Base-by-base conservation (phyloP, 2,888 invertebrate species). In the Drosophila prolongata region DNA sequence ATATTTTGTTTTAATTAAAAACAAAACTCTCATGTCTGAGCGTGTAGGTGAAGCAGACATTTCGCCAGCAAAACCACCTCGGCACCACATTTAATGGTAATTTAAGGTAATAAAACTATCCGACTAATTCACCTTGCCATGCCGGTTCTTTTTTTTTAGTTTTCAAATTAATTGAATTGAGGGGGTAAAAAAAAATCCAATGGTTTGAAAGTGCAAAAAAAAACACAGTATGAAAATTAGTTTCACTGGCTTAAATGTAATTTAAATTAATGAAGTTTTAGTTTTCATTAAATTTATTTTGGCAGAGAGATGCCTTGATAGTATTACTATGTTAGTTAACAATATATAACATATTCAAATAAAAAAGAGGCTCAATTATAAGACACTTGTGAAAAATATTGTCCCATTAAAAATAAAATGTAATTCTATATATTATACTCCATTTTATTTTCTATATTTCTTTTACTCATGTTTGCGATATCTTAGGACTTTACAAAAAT, bases 141-240 rank as follows among this genome's bases (percentile, higher is more conserved):
- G 14, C 5, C 14, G 11, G 16, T 35, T 11, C 34, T 44, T 52
- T 57, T 57, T 57, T 68, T 52, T 30, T 58, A 67, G 50, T 19
- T 68, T 46, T 3, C 14, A 67, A 68, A 68, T 68, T 58, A 68
- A 68, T 68, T 68, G 34, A 57, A 50, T 67, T 66, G 49, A 11
- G 11, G 44, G 16, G 11, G 40, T 8, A 4, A 37, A 9, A 38
- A 9, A 38, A 5, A 34, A 24, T 24, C 11, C 10, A 11, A 55
- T 1, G 14, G n/a, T 6, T 11, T 34, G 9, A 2, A 34, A 6
- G 5, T 8, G n/a, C 1, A n/a, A 19, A 49, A 55, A 55, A 49
- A 56, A 30, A 30, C 3, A 1, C 3, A 10, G 14, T 34, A 9
- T 3, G 5, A 14, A 55, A 57, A 16, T 27, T 14, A 4, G 57